A percentile compares a stretch with the other conserved stretches of the same genome.
phyloP scores from a whole-genome alignment of 2,888 invertebrate species.

The Labia minor region DNA sequence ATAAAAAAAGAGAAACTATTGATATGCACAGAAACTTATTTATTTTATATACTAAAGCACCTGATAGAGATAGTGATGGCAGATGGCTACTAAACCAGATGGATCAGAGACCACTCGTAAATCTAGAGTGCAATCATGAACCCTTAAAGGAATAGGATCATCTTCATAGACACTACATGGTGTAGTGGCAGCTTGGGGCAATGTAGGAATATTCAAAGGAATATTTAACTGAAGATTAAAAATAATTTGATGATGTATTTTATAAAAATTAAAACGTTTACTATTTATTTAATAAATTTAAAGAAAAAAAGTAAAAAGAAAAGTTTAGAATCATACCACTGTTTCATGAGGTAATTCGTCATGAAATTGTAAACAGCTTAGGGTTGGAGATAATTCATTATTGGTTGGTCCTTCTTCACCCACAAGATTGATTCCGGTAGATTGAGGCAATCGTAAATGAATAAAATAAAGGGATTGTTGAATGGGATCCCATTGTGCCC shows the following conservation, averaged over 20 bases:
- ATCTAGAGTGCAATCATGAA: conserved; percentile 73
- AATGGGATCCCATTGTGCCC: conserved; percentile 77
- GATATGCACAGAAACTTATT: too few relatives aligned
- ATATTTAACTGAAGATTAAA: conserved; percentile 58
- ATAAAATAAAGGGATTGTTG: conserved; percentile 75
- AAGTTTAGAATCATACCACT: conserved; percentile 53
- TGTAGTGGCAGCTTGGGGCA: conserved; percentile 44
- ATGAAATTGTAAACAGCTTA: conserved; percentile 78
- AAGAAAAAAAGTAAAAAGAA: too few relatives aligned
- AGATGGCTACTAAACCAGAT: conserved; percentile 61
- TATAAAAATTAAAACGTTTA: not conserved
- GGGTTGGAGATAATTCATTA: conserved; percentile 54
- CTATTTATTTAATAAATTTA: not conserved
- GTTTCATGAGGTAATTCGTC: conserved; percentile 78
- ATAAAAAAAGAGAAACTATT: not conserved
- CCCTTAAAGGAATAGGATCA: conserved; percentile 64
- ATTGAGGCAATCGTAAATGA: conserved; percentile 57
- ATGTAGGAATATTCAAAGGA: conserved; percentile 66
- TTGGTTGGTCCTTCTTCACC: conserved; percentile 50
- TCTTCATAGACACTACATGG: conserved; percentile 63
- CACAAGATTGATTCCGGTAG: conserved; percentile 36
- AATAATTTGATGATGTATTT: not conserved
- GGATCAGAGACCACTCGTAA: conserved; percentile 65
- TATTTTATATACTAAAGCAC: too few relatives aligned
- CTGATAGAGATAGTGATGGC: conserved; percentile 76